Conservation (phyloP, 2,113 vertebrate genomes). For the Urocolius indicus region DNA sequence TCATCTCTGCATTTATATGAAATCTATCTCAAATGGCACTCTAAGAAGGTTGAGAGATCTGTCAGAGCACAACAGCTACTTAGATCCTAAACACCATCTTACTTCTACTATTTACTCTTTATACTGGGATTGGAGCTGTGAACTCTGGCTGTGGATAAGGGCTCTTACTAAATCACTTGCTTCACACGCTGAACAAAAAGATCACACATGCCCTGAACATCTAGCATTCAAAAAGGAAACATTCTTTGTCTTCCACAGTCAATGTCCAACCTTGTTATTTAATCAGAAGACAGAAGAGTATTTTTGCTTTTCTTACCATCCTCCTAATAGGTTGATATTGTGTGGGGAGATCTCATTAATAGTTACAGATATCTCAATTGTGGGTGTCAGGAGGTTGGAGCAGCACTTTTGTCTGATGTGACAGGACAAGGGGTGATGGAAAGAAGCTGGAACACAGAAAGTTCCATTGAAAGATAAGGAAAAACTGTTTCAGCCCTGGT, state of each 20-base stretch:
- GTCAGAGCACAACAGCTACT: neutral
- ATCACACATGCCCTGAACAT: neutral
- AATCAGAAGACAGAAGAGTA: neutral
- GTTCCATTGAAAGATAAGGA: too few relatives aligned
- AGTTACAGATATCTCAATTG: too few relatives aligned
- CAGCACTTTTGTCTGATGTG: too few relatives aligned
- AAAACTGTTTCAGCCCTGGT: too few relatives aligned
- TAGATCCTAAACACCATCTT: neutral
- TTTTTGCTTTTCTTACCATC: neutral
- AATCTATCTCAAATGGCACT: neutral
- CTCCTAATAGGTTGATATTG: neutral
- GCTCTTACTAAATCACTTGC: neutral
- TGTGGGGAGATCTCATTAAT: neutral
- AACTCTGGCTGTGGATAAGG: neutral
- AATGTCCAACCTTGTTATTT: neutral
- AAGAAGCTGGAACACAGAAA: too few relatives aligned
- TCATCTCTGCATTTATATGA: neutral
- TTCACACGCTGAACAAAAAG: neutral
- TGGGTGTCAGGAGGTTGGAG: too few relatives aligned
- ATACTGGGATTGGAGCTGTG: neutral
- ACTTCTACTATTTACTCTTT: neutral
- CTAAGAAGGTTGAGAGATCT: neutral
- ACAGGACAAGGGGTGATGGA: too few relatives aligned
- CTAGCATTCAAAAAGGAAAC: neutral
- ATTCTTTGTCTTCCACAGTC: neutral